Evolutionary conservation across 1,140 invertebrate species (phyloP).

Genomic region (Drosophila asahinai): DNA sequence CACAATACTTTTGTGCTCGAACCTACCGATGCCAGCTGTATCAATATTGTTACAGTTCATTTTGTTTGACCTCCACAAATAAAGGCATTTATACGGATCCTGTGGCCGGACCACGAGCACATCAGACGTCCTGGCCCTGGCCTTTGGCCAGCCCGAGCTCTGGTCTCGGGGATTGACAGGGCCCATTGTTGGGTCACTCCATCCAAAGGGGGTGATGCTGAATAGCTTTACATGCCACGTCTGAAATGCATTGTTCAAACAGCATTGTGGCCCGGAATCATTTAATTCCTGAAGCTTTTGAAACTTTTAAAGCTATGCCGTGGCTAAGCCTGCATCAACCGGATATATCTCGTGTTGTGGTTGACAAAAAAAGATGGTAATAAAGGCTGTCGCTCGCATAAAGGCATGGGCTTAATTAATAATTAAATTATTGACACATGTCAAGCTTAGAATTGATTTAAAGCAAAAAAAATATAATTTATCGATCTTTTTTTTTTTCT

Average conservation of each 20-base stretch:
- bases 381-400: not conserved
- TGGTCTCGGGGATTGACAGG: constrained; percentile 35
- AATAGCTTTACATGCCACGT: constrained; percentile 55
- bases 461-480: not conserved
- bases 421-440: not conserved
- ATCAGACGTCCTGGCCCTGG: constrained; percentile 39
- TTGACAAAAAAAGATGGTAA: not conserved
- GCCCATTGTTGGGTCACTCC: not conserved
- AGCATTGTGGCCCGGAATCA: constrained; percentile 24
- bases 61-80: constrained; percentile 78
- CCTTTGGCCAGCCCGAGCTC: constrained; percentile 34
- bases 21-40: constrained; percentile 72
- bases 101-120: constrained; percentile 35
- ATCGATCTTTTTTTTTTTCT: not conserved
- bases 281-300: constrained; percentile 2
- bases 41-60: constrained; percentile 82
- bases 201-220: constrained; percentile 4
- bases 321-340: not conserved
- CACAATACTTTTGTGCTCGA: constrained; percentile 70
- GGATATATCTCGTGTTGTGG: not conserved
- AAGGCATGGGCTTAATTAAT: not conserved
- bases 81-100: constrained; percentile 71
- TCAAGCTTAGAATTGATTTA: not conserved
- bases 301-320: constrained; percentile 6
- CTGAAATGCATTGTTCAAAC: constrained; percentile 45